Base-by-base conservation (phyloP, 2,888 invertebrate species). In the Leptopterna dolabrata region DNA sequence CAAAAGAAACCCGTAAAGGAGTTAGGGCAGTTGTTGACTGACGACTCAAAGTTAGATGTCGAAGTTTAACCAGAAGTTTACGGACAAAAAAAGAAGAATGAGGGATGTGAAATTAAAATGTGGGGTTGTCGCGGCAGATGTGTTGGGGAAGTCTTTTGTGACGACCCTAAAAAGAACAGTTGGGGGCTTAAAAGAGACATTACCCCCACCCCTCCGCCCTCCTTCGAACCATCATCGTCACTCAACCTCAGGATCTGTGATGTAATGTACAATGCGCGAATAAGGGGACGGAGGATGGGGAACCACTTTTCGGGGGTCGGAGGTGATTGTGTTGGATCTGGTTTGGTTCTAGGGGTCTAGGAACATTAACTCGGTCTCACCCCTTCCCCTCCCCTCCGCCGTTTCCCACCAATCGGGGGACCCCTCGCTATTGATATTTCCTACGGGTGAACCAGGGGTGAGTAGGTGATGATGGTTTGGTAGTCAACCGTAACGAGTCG, bases 91-190 rank as follows among this genome's bases (percentile, higher is more conserved):
- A 85, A 47, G 76, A 24, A 73, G 55, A 85, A 85, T 73, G 73
- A 85, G 85, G 76, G 85, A 73, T 85, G 85, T 45, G 85, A 85
- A 85, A 85, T 85, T 85, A 85, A 85, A 85, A 85, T 85, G 85
- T 85, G 85, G 85, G 85, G 85, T 85, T 85, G 85, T 85, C 85
- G 85, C 85, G 85, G 85, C 85, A 85, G 85, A 85, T 85, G 85
- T 85, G 85, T 85, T 45, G 85, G 47, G 71, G 71, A 71, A 73
- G 85, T 71, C 73, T 73, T 85, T 85, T 85, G 85, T 85, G 85
- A 55, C 45, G 83, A n/a, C 85, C 51, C 51, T 19, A 27, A 73
- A 84, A 73, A 85, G 85, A 85, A 85, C 85, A 85, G 85, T 85
- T 85, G 85, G 85, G 85, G 78, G 45, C 76, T 85, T 85, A 85